phyloP scores from a whole-genome alignment of 2,113 vertebrate genomes.

The Nesoenas mayeri region DNA sequence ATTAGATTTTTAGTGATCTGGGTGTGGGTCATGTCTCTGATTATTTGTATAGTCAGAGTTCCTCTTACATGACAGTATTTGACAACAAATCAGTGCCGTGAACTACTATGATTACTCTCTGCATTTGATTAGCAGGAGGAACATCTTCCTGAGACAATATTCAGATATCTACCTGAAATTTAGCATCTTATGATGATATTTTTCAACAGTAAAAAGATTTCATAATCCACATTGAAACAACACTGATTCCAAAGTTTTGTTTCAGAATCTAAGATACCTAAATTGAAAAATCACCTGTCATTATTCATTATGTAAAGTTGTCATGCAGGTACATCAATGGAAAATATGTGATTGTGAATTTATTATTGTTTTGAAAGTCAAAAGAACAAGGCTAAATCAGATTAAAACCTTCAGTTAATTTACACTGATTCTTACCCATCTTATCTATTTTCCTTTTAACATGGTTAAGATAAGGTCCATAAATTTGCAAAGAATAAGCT shows the following conservation, averaged over 20 bases:
- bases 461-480: neutral
- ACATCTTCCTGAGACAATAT: neutral
- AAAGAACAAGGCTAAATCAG: neutral
- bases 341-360: neutral
- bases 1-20: conserved; percentile 30
- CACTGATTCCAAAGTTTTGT: neutral
- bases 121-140: neutral
- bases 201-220: neutral
- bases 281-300: neutral
- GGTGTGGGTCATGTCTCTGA: neutral
- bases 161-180: neutral
- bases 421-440: neutral
- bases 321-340: too few species aligned
- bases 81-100: neutral
- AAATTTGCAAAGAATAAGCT: neutral
- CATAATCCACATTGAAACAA: neutral
- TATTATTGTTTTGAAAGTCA: neutral
- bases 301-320: neutral
- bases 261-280: neutral
- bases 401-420: neutral
- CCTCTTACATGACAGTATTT: neutral
- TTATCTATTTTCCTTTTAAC: neutral
- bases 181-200: neutral
- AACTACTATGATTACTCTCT: neutral
- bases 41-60: neutral